phyloP scores from a whole-genome alignment of 2,113 vertebrate species.

The Pedionomus torquatus region DNA sequence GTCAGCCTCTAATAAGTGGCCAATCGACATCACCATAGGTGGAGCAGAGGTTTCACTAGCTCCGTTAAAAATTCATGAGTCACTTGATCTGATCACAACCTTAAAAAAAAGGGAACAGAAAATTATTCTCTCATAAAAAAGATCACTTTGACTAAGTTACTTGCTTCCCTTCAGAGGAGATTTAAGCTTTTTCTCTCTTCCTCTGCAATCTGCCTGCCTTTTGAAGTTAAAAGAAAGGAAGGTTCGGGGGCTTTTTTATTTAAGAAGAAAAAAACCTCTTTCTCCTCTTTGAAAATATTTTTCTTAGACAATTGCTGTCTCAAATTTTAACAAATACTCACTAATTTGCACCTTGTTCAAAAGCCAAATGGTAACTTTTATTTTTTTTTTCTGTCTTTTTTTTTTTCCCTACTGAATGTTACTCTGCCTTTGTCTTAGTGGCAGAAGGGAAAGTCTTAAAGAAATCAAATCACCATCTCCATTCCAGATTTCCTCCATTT shows the following conservation, averaged over 20 bases:
- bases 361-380: slow-evolving; percentile 56
- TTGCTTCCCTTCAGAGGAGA: slow-evolving; percentile 45
- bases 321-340: slow-evolving; percentile 67
- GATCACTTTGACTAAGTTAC: slow-evolving; percentile 43
- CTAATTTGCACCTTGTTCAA: slow-evolving; percentile 70
- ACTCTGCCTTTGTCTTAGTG: slow-evolving; percentile 49
- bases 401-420: background rate
- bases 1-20: background rate
- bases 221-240: slow-evolving; percentile 69
- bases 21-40: background rate
- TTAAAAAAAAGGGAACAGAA: background rate
- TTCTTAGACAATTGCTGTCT: slow-evolving; percentile 60
- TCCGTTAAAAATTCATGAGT: background rate
- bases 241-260: slow-evolving; percentile 50
- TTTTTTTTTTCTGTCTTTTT: background rate
- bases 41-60: background rate
- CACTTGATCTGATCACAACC: background rate
- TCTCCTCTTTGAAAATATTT: slow-evolving; percentile 63
- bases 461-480: slow-evolving; percentile 40
- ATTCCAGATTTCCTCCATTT: slow-evolving; percentile 51
- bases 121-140: slow-evolving; percentile 22
- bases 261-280: slow-evolving; percentile 23
- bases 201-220: slow-evolving; percentile 59
- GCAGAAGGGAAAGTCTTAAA: slow-evolving; percentile 51
- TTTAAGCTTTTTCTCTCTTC: slow-evolving; percentile 37